These are phyloP conservation scores for Acanthornis magna DNA, from an alignment of 2,797 vertebrate genomes.

Conservation along the genomic window DNA sequence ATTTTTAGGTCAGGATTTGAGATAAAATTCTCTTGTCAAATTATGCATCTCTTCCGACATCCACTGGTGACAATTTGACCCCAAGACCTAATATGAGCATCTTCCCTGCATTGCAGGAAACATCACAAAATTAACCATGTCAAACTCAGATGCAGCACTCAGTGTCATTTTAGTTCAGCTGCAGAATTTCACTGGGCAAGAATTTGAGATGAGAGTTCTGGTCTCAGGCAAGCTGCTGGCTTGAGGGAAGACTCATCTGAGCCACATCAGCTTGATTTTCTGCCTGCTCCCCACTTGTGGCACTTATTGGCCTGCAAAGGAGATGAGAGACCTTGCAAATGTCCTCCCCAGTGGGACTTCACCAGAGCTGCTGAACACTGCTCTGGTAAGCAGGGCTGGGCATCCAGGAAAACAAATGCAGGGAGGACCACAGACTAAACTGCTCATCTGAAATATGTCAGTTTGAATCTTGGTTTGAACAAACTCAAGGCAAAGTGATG, in stretches of 20 bases:
- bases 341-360: background rate
- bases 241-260: background rate
- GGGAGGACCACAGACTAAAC: background rate
- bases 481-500: background rate
- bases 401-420: background rate
- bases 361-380: background rate
- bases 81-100: background rate
- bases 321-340: background rate
- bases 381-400: background rate
- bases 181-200: background rate
- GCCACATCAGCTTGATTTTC: background rate
- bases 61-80: background rate
- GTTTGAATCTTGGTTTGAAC: background rate
- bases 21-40: background rate
- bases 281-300: background rate
- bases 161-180: background rate
- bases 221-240: background rate
- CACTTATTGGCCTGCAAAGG: background rate
- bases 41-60: background rate
- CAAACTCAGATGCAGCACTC: rapidly evolving
- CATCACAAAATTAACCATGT: rapidly evolving
- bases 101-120: background rate
- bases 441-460: background rate
- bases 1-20: background rate
- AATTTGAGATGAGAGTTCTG: background rate